A percentile compares a stretch with the other conserved stretches of the same genome.
Conservation (phyloP, 2,888 invertebrate genomes). For the Caenorhabditis imperialis region DNA sequence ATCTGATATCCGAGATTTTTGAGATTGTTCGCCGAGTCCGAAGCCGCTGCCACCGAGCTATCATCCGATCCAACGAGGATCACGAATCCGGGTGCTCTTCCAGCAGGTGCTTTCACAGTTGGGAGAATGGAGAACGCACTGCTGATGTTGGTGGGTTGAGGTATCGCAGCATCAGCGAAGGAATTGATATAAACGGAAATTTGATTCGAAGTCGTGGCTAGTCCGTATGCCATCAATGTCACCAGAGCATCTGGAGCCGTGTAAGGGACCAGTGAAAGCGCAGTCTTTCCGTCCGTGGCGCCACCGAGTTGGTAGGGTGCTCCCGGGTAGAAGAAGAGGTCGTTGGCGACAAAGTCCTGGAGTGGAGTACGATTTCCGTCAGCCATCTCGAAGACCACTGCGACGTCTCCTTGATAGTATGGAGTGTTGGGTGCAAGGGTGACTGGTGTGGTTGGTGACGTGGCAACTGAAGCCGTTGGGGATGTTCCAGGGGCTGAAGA, state of each 20-base stretch:
- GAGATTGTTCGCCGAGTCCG: not conserved
- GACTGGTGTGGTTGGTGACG: too few relatives aligned
- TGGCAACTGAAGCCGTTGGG: too few relatives aligned
- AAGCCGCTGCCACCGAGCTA: not conserved
- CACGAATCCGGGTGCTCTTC: constrained; percentile 1
- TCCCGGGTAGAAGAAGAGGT: constrained; percentile 4
- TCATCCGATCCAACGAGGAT: not conserved
- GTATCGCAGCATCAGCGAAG: not conserved
- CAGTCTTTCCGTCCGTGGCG: not conserved
- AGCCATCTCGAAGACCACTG: constrained; percentile 8
- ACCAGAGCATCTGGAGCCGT: not conserved
- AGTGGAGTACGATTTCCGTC: not conserved
- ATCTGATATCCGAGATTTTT: constrained; percentile 5
- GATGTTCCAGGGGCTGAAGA: too few relatives aligned
- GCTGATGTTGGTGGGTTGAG: not conserved
- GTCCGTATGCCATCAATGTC: not conserved
- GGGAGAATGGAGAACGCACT: not conserved
- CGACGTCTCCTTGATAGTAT: not conserved
- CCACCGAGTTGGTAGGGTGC: not conserved
- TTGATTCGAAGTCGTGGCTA: not conserved
- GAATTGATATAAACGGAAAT: not conserved
- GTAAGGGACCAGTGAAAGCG: constrained; percentile 3
- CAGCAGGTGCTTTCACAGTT: too few relatives aligned
- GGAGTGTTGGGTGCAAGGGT: too few relatives aligned
- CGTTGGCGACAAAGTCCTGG: not conserved